Conservation (phyloP, 2,888 invertebrate genomes). For the Acanthosepion esculentum region DNA sequence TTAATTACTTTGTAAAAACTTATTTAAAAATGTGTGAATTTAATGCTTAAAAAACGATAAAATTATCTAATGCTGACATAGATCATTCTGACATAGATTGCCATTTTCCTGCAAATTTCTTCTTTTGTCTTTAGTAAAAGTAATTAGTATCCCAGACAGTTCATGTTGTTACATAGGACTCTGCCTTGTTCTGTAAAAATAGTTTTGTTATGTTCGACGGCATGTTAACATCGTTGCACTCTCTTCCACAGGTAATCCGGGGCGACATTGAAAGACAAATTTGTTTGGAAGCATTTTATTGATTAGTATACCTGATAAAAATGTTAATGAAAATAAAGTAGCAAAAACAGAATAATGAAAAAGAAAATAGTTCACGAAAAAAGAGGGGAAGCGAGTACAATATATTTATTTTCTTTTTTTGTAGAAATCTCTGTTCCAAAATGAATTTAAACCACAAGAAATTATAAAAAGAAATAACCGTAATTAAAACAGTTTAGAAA, state of each 20-base stretch:
- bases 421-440: background rate
- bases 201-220: background rate
- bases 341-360: background rate
- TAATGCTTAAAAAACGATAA: background rate
- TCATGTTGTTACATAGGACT: background rate
- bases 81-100: rapidly evolving
- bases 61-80: background rate
- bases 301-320: background rate
- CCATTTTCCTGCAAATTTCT: background rate
- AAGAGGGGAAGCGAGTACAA: background rate
- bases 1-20: too few relatives aligned
- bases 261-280: background rate
- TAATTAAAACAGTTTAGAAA: background rate
- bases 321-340: background rate
- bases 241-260: background rate
- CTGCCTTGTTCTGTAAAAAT: background rate
- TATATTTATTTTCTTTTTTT: background rate
- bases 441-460: background rate
- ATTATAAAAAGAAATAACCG: background rate
- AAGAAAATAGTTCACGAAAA: background rate
- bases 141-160: background rate
- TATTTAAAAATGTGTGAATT: too few relatives aligned
- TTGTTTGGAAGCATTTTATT: background rate
- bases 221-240: background rate
- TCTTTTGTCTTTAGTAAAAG: background rate